A percentile compares a stretch with the other conserved stretches of the same genome.
phyloP scores from a whole-genome alignment of 2,888 invertebrate species.

The Dicranocentrus wangi region DNA sequence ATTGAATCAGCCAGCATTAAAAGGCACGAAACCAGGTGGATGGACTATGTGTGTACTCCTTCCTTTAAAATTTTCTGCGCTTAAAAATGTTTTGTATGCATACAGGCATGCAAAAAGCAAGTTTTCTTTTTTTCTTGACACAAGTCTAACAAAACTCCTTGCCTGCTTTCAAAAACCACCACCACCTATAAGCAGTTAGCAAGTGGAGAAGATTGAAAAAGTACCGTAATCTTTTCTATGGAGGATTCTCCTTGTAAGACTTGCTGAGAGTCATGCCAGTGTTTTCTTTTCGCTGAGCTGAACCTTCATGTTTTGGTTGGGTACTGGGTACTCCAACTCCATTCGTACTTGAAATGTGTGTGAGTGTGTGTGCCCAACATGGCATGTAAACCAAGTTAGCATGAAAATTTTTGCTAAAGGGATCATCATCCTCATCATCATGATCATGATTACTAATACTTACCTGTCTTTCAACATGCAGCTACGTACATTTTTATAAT shows the following conservation, averaged over 20 bases:
- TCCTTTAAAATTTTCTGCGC: slow-evolving; percentile 56
- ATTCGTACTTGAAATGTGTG: slow-evolving; percentile 10
- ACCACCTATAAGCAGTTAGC: slow-evolving; percentile 18
- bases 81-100: slow-evolving; percentile 56
- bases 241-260: slow-evolving; percentile 55
- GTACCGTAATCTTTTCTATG: slow-evolving; percentile 64
- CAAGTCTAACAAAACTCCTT: slow-evolving; percentile 14
- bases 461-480: slow-evolving; percentile 27
- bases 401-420: slow-evolving; percentile 46
- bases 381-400: slow-evolving; percentile 18
- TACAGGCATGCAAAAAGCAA: slow-evolving; percentile 53
- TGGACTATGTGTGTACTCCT: too few species aligned
- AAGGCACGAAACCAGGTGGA: slow-evolving; percentile 56
- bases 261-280: slow-evolving; percentile 26
- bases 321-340: slow-evolving; percentile 34
- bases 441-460: slow-evolving; percentile 37
- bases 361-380: slow-evolving; percentile 4
- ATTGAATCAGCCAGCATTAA: slow-evolving; percentile 6
- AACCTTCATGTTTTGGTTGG: slow-evolving; percentile 50
- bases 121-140: slow-evolving; percentile 48
- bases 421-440: slow-evolving; percentile 52
- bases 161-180: slow-evolving; percentile 29
- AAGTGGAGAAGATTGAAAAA: slow-evolving; percentile 55
- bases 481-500: slow-evolving; percentile 32
- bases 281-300: slow-evolving; percentile 32